phyloP scores from a whole-genome alignment of 1,140 invertebrate species.

The Tachypleus tridentatus region DNA sequence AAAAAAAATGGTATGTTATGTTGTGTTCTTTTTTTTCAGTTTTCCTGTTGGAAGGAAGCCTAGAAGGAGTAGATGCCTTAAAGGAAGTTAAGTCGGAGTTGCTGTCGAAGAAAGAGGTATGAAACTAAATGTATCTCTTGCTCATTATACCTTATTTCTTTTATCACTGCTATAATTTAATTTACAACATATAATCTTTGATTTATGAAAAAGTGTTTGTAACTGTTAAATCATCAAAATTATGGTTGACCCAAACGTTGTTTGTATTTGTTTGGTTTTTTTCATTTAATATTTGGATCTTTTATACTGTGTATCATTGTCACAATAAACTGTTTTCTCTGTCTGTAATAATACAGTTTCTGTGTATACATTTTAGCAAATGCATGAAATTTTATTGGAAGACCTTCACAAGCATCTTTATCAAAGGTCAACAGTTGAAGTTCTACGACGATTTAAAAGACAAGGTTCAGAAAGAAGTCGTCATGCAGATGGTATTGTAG shows the following conservation, averaged over 20 bases:
- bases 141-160: background rate
- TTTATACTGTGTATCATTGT: too few relatives aligned
- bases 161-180: too few relatives aligned
- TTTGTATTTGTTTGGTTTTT: too few relatives aligned
- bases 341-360: too few relatives aligned
- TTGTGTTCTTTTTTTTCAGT: constrained; percentile 23
- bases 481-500: constrained; percentile 4
- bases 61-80: constrained; percentile 67
- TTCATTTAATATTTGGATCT: too few relatives aligned
- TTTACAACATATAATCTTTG: too few relatives aligned
- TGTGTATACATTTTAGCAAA: constrained; percentile 34
- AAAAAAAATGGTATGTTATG: background rate
- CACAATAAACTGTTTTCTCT: too few relatives aligned
- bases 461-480: constrained; percentile 27
- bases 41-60: constrained; percentile 49
- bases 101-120: constrained; percentile 52
- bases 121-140: background rate
- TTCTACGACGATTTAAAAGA: constrained; percentile 28
- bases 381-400: constrained; percentile 54
- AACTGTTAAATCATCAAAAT: too few relatives aligned
- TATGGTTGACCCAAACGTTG: too few relatives aligned
- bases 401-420: constrained; percentile 64
- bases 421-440: constrained; percentile 29
- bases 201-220: too few relatives aligned
- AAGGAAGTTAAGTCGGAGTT: constrained; percentile 60